A percentile compares a stretch with the other conserved stretches of the same genome.
These are phyloP conservation scores for Tetrax tetrax DNA, from an alignment of 2,113 vertebrate species.

Conservation along the genomic window DNA sequence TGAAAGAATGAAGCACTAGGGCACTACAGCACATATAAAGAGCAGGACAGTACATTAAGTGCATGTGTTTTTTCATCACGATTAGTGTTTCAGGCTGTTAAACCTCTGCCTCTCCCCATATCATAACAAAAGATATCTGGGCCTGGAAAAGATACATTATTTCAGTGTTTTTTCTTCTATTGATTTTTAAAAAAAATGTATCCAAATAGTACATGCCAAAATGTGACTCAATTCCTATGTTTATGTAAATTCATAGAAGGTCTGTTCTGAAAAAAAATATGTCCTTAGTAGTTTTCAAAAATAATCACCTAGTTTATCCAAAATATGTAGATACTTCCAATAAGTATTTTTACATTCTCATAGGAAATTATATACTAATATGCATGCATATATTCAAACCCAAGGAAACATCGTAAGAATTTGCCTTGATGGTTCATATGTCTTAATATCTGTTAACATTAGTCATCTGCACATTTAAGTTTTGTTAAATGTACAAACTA, in stretches of 20 bases:
- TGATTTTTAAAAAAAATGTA: not conserved
- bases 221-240: not conserved
- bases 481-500: constrained; percentile 37
- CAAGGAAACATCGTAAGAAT: not conserved
- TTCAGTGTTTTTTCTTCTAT: not conserved
- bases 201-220: not conserved
- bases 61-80: not conserved
- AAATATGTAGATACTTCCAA: not conserved
- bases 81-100: not conserved
- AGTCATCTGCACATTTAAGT: constrained; percentile 5
- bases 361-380: not conserved
- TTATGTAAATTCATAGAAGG: constrained; percentile 8
- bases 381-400: not conserved
- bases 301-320: not conserved
- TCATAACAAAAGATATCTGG: constrained; percentile 11
- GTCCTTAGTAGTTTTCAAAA: not conserved
- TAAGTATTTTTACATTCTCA: not conserved
- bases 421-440: not conserved
- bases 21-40: not conserved
- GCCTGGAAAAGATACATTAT: not conserved
- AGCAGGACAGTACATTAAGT: constrained; percentile 9
- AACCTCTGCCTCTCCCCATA: not conserved
- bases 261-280: not conserved
- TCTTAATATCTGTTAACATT: constrained; percentile 9
- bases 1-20: constrained; percentile 24